Percentiles rank a stretch among this genome's conserved stretches.
Evolutionary conservation across 1,140 invertebrate species (phyloP).

Genomic region (Pteromalus puparum): DNA sequence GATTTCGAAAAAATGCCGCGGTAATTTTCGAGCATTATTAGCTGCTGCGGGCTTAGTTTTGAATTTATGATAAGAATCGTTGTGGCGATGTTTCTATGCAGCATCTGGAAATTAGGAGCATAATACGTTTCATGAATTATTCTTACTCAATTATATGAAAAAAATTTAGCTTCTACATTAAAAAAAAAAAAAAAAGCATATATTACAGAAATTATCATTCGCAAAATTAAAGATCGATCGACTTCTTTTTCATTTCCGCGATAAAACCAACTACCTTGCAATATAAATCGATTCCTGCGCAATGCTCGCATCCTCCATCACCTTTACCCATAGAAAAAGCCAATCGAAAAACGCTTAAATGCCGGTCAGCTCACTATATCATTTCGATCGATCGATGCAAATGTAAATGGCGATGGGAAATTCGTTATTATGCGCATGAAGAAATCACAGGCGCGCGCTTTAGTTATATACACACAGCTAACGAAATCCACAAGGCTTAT

Average conservation of each 20-base stretch:
- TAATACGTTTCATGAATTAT: no score
- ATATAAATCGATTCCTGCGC: no score
- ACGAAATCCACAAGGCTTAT: constrained; percentile 25
- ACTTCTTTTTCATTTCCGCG: no score
- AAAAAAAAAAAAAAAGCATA: no score
- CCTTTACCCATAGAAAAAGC: neutral
- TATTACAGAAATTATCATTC: no score
- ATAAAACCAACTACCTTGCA: no score
- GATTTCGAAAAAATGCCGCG: constrained; percentile 22
- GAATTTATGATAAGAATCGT: neutral
- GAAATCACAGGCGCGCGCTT: constrained; percentile 11
- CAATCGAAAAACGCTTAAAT: neutral
- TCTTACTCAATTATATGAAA: no score
- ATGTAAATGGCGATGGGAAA: constrained; percentile 33
- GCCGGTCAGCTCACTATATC: neutral
- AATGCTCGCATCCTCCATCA: no score
- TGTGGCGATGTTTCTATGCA: no score
- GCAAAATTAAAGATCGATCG: no score
- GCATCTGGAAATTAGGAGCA: no score
- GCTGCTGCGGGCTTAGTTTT: neutral
- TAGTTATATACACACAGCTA: neutral
- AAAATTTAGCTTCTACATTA: no score
- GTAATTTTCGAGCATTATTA: neutral
- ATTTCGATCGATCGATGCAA: neutral
- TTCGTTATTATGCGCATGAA: constrained; percentile 36